A percentile compares a stretch with the other conserved stretches of the same genome.
Conservation (phyloP, 2,888 invertebrate species). For the Vannuccia rotundouncinata region DNA sequence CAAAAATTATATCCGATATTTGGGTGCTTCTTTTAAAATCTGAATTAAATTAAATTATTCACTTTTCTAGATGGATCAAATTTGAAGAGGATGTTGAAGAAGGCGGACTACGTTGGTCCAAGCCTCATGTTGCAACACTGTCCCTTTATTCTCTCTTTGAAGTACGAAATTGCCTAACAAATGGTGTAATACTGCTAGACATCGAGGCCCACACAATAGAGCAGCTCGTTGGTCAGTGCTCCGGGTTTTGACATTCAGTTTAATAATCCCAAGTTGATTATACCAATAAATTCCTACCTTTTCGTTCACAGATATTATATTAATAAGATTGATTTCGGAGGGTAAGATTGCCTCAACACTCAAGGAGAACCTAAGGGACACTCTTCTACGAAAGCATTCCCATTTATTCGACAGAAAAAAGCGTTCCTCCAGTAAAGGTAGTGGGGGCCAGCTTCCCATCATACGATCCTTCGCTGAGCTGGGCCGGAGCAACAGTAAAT, state of each 20-base stretch:
- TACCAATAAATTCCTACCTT: no score
- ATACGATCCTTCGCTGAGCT: constrained; percentile 84
- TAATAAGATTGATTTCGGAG: constrained; percentile 78
- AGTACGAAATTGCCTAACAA: constrained; percentile 77
- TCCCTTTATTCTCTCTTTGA: constrained; percentile 94
- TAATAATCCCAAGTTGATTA: no score
- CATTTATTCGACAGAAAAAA: constrained; percentile 75
- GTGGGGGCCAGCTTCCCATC: constrained; percentile 57
- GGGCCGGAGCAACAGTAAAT: constrained; percentile 64
- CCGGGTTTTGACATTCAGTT: no score
- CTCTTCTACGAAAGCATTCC: constrained; percentile 76
- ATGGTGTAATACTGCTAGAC: constrained; percentile 85
- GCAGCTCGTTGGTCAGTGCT: constrained; percentile 49
- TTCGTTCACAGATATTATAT: constrained; percentile 72
- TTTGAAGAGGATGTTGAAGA: constrained; percentile 81
- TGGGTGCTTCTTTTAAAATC: no score
- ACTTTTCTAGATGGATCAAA: constrained; percentile 59
- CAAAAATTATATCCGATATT: no score
- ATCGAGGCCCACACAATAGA: constrained; percentile 82
- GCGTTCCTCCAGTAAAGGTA: constrained; percentile 40
- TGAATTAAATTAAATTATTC: no score
- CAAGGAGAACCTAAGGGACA: constrained; percentile 72
- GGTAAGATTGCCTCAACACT: constrained; percentile 67
- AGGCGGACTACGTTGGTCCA: constrained; percentile 96
- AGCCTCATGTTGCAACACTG: constrained; percentile 81